Conservation (phyloP, 2,113 vertebrate genomes). For the Erythrocercus mccallii region DNA sequence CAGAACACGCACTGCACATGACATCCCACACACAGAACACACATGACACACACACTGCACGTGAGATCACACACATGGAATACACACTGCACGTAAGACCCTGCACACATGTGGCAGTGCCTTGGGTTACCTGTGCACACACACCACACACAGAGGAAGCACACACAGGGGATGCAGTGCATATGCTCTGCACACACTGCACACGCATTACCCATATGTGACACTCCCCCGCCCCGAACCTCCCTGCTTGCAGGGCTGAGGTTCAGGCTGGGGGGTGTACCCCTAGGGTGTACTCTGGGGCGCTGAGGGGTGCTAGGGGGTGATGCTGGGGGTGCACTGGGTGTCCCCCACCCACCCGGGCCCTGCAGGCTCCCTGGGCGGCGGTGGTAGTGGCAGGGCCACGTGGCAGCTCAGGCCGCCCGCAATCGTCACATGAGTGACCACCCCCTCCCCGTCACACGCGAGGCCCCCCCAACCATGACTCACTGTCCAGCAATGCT, state of each 20-base stretch:
- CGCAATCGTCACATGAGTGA: not conserved
- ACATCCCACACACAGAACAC: not conserved
- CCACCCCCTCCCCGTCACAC: not conserved
- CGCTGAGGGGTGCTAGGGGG: not conserved
- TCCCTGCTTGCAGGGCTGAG: rapidly evolving
- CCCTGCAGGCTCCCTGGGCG: not conserved
- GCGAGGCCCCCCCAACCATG: not conserved
- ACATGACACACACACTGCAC: not conserved
- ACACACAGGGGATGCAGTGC: rapidly evolving
- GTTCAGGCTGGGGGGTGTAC: not conserved
- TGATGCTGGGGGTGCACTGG: not conserved
- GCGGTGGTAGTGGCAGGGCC: not conserved
- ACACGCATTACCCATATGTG: rapidly evolving
- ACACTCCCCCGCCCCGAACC: no score
- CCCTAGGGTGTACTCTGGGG: no score
- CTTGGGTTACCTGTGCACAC: rapidly evolving
- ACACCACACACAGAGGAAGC: not conserved
- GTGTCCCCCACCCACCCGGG: not conserved
- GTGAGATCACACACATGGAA: no score
- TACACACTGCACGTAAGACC: not conserved
- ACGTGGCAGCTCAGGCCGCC: not conserved
- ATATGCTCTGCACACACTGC: not conserved
- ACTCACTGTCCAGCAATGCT: not conserved
- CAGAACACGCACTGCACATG: not conserved
- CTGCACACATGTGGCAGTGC: not conserved